Conservation (phyloP, 1,140 invertebrate genomes). For the Drosophila bocqueti region DNA sequence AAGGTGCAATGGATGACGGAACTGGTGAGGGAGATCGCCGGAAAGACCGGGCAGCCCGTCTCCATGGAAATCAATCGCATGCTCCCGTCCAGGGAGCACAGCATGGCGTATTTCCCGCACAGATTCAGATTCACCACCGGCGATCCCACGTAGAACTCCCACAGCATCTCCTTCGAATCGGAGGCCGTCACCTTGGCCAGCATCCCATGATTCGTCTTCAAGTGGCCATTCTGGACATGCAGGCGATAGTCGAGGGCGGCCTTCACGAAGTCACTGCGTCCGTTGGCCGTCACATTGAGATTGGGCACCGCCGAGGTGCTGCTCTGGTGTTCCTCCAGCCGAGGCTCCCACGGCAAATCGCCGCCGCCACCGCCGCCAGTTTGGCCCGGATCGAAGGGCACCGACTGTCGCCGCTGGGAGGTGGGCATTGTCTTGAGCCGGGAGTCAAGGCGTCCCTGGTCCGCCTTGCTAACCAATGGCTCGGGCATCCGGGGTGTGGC, state of each 20-base stretch:
- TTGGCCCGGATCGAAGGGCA: constrained; percentile 12
- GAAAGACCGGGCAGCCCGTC: constrained; percentile 72
- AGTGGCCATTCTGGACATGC: constrained; percentile 71
- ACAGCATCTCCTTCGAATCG: constrained; percentile 46
- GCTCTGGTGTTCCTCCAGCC: constrained; percentile 53
- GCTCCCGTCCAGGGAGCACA: constrained; percentile 79
- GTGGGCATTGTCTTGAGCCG: constrained; percentile 24
- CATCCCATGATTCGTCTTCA: constrained; percentile 72
- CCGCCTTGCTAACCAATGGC: constrained; percentile 26
- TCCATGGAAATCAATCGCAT: constrained; percentile 72
- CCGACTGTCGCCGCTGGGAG: constrained; percentile 32
- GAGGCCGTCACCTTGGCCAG: constrained; percentile 69
- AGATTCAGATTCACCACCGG: constrained; percentile 81
- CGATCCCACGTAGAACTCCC: constrained; percentile 73
- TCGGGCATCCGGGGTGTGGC: constrained; percentile 35
- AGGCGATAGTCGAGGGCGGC: constrained; percentile 69
- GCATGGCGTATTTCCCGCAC: constrained; percentile 77
- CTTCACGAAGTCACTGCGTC: constrained; percentile 73
- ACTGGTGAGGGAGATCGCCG: constrained; percentile 70
- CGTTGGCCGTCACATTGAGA: constrained; percentile 60
- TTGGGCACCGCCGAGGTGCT: constrained; percentile 49
- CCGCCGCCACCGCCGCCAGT: background rate
- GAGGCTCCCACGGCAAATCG: constrained; percentile 8
- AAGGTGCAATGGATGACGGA: constrained; percentile 76
- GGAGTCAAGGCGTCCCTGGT: constrained; percentile 34